phyloP scores from a whole-genome alignment of 2,797 vertebrate genomes.

The Takifugu rubripes region DNA sequence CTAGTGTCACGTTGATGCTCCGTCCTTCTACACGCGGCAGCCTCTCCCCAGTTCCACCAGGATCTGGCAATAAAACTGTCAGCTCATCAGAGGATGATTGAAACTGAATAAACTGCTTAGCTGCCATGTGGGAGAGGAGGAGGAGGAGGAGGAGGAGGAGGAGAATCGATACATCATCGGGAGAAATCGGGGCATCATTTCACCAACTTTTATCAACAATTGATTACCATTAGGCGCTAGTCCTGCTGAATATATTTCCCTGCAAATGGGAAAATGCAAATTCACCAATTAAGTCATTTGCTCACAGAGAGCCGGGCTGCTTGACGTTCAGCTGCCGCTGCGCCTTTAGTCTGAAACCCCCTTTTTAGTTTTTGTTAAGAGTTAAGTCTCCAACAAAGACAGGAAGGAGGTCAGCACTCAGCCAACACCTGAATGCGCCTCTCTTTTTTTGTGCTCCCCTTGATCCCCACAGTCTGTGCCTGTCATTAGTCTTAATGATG shows the following conservation, averaged over 20 bases:
- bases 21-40: conserved; percentile 28
- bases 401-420: conserved; percentile 99
- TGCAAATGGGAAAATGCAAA: conserved; percentile 91
- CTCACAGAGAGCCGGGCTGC: conserved; percentile 82
- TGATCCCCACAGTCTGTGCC: conserved; percentile 99
- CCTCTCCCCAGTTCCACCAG: conserved; percentile 45
- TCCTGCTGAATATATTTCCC: conserved; percentile 90
- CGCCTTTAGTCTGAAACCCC: conserved; percentile 74
- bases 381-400: conserved; percentile 99
- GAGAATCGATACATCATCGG: conserved; percentile 20
- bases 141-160: conserved; percentile 27
- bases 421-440: conserved; percentile 98
- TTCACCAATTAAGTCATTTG: conserved; percentile 89
- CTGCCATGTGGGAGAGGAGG: conserved; percentile 32
- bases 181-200: conserved; percentile 44
- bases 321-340: conserved; percentile 91
- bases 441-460: conserved; percentile 92
- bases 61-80: conserved; percentile 42
- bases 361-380: conserved; percentile 89
- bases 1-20: conserved; percentile 59
- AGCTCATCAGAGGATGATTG: conserved; percentile 40
- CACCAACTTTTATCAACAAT: conserved; percentile 75
- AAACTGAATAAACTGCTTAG: conserved; percentile 25
- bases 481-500: conserved; percentile 99
- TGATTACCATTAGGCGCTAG: conserved; percentile 85